A percentile compares a stretch with the other conserved stretches of the same genome.
These are phyloP conservation scores for Macrophya annulata DNA, from an alignment of 2,888 invertebrate genomes.

Conservation along the genomic window DNA sequence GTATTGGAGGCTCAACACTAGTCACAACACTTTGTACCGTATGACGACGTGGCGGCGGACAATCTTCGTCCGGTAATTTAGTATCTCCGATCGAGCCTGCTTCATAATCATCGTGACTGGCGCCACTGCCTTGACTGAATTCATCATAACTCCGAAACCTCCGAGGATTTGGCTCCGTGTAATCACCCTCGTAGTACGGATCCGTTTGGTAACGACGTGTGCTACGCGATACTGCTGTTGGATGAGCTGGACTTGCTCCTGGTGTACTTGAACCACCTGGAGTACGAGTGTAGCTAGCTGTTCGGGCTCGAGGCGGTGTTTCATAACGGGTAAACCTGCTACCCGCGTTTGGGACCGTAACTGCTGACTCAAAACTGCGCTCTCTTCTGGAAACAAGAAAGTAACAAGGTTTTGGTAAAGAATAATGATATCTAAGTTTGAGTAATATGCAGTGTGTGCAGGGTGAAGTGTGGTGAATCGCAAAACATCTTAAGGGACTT, in stretches of 20 bases:
- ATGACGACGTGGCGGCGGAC: slow-evolving; percentile 79
- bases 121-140: slow-evolving; percentile 87
- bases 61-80: slow-evolving; percentile 78
- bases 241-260: slow-evolving; percentile 80
- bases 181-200: slow-evolving; percentile 77
- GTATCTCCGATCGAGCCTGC: slow-evolving; percentile 72
- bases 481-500: neutral
- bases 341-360: slow-evolving; percentile 76
- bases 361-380: slow-evolving; percentile 77
- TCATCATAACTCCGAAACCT: slow-evolving; percentile 87
- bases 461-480: too few species aligned
- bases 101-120: slow-evolving; percentile 84
- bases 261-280: slow-evolving; percentile 78
- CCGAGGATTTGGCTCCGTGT: slow-evolving; percentile 75
- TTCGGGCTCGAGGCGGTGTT: slow-evolving; percentile 82
- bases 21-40: slow-evolving; percentile 82
- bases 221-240: slow-evolving; percentile 81
- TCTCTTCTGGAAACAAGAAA: slow-evolving; percentile 70
- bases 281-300: slow-evolving; percentile 82
- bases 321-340: slow-evolving; percentile 83
- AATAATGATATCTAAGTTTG: neutral
- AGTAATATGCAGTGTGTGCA: neutral
- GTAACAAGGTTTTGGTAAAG: neutral
- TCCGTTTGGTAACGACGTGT: slow-evolving; percentile 76
- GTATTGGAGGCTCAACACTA: slow-evolving; percentile 80